Evolutionary conservation across 2,113 vertebrate genomes (phyloP).

Genomic region (Connochaetes taurinus): DNA sequence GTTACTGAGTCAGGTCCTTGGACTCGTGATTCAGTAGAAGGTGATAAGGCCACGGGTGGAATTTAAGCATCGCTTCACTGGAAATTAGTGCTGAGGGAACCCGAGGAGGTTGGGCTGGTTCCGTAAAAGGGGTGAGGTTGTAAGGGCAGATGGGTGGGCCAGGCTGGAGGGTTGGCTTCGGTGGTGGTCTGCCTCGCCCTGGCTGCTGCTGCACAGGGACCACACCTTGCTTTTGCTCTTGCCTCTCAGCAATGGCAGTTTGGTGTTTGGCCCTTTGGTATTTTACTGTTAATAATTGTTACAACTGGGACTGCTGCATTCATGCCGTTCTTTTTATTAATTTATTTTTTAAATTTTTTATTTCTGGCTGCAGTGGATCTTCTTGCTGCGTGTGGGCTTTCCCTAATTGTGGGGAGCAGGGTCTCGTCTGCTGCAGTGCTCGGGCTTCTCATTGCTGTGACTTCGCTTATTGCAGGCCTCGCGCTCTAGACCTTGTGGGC

Average conservation of each 20-base stretch:
- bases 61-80: not conserved
- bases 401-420: not conserved
- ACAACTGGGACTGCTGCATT: not conserved
- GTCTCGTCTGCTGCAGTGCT: not conserved
- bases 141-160: too few relatives aligned
- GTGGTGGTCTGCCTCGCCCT: not conserved
- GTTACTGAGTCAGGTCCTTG: not conserved
- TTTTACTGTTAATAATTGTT: not conserved
- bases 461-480: not conserved
- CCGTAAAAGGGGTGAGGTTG: too few relatives aligned
- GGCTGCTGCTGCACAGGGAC: rapidly evolving
- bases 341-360: not conserved
- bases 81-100: not conserved
- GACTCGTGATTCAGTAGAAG: not conserved
- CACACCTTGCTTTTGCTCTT: not conserved
- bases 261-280: not conserved
- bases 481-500: not conserved
- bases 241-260: not conserved
- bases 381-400: not conserved
- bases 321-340: not conserved
- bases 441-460: not conserved
- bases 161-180: not conserved
- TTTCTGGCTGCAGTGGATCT: not conserved
- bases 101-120: not conserved
- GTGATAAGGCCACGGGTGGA: not conserved